Conservation (phyloP, 2,888 invertebrate species). For the Drosophila testacea region DNA sequence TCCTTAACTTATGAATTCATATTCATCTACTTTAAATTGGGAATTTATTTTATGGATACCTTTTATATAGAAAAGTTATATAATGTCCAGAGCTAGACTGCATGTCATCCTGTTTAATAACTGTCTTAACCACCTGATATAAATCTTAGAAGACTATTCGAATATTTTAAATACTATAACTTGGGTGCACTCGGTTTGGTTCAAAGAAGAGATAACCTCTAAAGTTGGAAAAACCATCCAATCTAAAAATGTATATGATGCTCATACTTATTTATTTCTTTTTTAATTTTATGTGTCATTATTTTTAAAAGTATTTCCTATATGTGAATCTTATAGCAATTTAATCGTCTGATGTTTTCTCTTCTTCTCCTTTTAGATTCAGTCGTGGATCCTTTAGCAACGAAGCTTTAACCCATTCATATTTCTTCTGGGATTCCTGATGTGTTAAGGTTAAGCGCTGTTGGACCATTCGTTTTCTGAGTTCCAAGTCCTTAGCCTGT, state of each 20-base stretch:
- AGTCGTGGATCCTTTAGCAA: conserved; percentile 79
- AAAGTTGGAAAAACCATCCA: too few species aligned
- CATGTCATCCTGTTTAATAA: background rate
- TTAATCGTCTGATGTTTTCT: conserved; percentile 36
- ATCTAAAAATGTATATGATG: too few species aligned
- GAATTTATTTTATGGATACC: background rate
- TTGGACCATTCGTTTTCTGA: conserved; percentile 84
- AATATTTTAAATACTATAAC: background rate
- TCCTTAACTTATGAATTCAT: background rate
- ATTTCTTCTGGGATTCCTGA: conserved; percentile 84
- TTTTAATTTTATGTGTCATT: too few species aligned
- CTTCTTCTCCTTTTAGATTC: conserved; percentile 63
- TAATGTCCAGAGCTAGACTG: too few species aligned
- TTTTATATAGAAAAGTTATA: background rate
- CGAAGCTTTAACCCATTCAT: conserved; percentile 81
- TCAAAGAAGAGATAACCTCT: background rate
- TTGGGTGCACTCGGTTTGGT: background rate
- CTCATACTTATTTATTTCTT: background rate
- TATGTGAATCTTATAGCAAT: background rate
- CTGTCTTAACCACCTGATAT: too few species aligned
- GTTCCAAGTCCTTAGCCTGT: conserved; percentile 82
- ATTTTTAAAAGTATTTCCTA: background rate
- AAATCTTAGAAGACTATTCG: background rate
- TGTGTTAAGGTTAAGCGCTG: conserved; percentile 83
- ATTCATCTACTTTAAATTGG: background rate